Evolutionary conservation across 2,888 invertebrate genomes (phyloP), one percentile per base, ranked within the genome.

Genomic region (Spicauda simplicius): DNA sequence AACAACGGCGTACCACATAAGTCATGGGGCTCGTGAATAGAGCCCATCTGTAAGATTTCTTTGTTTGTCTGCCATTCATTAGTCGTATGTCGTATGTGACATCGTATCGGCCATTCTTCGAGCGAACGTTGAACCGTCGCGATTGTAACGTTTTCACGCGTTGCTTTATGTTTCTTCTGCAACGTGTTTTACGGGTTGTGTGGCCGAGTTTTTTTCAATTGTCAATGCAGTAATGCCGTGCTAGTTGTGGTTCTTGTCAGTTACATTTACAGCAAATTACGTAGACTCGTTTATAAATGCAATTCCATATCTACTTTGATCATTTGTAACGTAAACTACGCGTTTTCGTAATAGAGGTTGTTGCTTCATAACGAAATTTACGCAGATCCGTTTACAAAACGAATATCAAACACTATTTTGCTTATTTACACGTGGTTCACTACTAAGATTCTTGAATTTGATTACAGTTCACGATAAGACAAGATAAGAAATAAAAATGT

Each of bases 51-150:
- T 74, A 80, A 83, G 82, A 77, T 77, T 76, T 78, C 84, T 83
- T 91, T 91, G 91, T 92, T 84, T 81, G 82, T 83, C 82, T 82
- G 85, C 86, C 83, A 91, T 92, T 91, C 91, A 91, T 91, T 91
- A 90, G 87, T 83, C 86, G 88, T 86, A 87, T 88, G 88, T 85
- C 80, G 82, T 83, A 82, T 83, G 80, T 80, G 61, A 50, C 66
- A 66, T 66, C 72, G 74, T 80, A 81, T 81, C 78, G 84, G 85
- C 80, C 88, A 88, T 91, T 91, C 88, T 90, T 85, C 72, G 72
- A 76, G 80, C 83, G 92, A 85, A 81, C 91, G 82, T 85, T 88
- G 91, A 91, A 89, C 88, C 80, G 76, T 72, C 84, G 69, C 73
- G 76, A 82, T 84, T 88, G 88, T 88, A 85, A 82, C 83, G 81